Conservation (phyloP, 2,888 invertebrate species). For the Meiosimyza decipiens region DNA sequence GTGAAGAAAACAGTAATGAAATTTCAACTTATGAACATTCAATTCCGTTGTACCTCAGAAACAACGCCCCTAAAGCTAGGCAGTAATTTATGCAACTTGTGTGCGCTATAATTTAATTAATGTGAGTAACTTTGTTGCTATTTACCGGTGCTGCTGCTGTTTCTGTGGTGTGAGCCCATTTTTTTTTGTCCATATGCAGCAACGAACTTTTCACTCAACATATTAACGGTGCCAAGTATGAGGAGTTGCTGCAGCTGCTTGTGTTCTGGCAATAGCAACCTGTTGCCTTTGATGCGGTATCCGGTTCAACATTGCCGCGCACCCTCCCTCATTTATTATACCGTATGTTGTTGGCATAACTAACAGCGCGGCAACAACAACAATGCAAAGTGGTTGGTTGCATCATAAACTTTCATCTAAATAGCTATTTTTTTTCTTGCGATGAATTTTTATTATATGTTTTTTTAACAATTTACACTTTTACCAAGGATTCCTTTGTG, state of each 20-base stretch:
- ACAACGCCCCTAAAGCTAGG: background rate
- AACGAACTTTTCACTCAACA: background rate
- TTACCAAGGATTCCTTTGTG: background rate
- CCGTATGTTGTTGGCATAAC: no score
- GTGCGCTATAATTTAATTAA: constrained; percentile 19
- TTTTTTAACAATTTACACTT: constrained; percentile 1
- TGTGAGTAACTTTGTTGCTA: background rate
- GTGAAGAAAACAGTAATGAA: no score
- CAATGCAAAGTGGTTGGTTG: background rate
- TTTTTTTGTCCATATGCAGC: background rate
- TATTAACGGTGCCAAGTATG: constrained; percentile 1
- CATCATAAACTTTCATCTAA: background rate
- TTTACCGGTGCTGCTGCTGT: constrained; percentile 4
- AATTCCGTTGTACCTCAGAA: background rate
- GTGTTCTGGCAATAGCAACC: background rate
- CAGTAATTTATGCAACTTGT: constrained; percentile 15
- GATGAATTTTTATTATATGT: no score
- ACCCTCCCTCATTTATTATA: no score
- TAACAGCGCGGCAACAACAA: background rate
- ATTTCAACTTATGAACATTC: no score
- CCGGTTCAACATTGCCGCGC: no score
- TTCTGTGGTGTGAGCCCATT: background rate
- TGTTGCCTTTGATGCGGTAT: no score
- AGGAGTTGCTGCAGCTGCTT: background rate
- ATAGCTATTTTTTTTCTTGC: constrained; percentile 14